Conservation (phyloP, 2,888 invertebrate species). For the Parasteatoda lunata region DNA sequence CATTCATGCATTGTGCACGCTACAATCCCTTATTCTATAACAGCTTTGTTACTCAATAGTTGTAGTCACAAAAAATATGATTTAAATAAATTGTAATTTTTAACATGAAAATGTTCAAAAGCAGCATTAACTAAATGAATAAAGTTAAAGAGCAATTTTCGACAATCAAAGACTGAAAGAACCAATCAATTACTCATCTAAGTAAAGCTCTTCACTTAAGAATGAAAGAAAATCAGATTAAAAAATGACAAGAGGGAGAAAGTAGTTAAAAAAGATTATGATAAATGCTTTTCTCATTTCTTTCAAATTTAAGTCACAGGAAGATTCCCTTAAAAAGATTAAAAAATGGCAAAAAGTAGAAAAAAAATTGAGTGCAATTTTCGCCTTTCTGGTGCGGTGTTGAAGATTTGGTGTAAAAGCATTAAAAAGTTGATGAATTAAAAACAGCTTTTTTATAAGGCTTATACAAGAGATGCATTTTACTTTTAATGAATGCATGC, state of each 20-base stretch:
- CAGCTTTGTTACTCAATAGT: no score
- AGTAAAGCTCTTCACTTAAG: constrained; percentile 40
- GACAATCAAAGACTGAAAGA: neutral
- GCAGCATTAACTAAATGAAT: no score
- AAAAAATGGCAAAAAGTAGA: constrained; percentile 8
- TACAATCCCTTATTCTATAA: no score
- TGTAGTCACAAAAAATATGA: no score
- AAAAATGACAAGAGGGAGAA: constrained; percentile 9
- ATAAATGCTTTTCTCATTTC: constrained; percentile 39
- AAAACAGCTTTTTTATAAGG: constrained; percentile 19
- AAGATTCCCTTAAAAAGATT: constrained; percentile 3
- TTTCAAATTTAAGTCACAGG: constrained; percentile 26
- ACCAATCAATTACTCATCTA: constrained; percentile 48
- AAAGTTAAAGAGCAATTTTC: no score
- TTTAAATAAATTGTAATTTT: no score
- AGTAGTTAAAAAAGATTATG: constrained; percentile 36
- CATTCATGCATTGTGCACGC: no score
- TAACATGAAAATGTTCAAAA: no score
- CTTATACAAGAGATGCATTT: constrained; percentile 35
- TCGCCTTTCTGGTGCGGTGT: constrained; percentile 46
- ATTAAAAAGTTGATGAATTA: constrained; percentile 49
- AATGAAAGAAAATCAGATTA: neutral
- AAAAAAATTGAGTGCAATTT: constrained; percentile 40
- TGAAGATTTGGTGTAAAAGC: neutral
- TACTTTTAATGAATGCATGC: constrained; percentile 47